Conservation (phyloP, 2,113 vertebrate species). For the Mus spicilegus region DNA sequence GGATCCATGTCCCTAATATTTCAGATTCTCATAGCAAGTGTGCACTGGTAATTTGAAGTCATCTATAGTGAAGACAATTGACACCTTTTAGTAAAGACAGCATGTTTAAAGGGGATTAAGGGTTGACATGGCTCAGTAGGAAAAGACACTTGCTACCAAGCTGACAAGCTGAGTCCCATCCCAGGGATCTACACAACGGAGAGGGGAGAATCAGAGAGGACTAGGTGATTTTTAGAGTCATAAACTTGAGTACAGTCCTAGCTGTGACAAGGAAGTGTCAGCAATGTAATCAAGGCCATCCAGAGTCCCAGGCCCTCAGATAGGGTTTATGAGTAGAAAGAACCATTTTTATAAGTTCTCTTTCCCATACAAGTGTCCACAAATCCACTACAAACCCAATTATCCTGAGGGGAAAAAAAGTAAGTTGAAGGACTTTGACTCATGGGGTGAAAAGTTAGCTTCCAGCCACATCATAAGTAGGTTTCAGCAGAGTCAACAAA, state of each 20-base stretch:
- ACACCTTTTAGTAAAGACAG: background rate
- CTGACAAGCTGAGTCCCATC: background rate
- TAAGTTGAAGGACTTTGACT: background rate
- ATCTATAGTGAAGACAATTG: background rate
- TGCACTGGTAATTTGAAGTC: background rate
- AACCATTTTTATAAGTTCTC: background rate
- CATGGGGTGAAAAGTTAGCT: background rate
- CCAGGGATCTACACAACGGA: background rate
- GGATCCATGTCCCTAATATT: background rate
- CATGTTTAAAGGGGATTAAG: background rate
- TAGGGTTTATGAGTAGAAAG: background rate
- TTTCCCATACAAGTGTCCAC: background rate
- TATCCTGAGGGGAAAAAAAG: background rate
- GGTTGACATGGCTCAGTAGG: background rate
- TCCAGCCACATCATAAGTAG: background rate
- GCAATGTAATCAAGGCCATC: background rate
- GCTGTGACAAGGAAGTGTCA: background rate
- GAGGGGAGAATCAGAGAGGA: background rate
- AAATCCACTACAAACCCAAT: slow-evolving; percentile 28
- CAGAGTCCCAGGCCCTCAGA: background rate
- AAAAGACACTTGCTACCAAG: background rate
- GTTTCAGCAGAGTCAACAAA: background rate
- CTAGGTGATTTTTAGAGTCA: slow-evolving; percentile 1
- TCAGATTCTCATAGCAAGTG: background rate
- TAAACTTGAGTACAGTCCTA: background rate